These are phyloP conservation scores for Gymnogyps californianus DNA, from an alignment of 2,113 vertebrate genomes.

Conservation along the genomic window DNA sequence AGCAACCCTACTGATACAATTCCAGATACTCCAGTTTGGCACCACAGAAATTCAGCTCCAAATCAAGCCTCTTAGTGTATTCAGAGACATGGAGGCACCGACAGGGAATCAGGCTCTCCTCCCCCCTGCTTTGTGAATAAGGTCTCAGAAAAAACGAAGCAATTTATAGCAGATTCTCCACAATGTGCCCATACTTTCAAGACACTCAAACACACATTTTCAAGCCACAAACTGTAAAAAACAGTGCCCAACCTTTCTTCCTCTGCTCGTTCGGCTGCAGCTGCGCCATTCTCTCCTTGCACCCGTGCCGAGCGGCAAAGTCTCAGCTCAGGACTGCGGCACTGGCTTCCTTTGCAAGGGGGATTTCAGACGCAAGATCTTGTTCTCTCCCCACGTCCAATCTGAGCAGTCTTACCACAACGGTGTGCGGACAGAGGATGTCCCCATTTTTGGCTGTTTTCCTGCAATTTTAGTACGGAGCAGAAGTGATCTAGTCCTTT, in stretches of 20 bases:
- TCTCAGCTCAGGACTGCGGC: not conserved
- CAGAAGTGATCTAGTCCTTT: not conserved
- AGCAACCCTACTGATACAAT: not conserved
- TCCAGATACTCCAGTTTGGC: not conserved
- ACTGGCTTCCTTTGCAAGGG: not conserved
- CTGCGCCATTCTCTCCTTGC: rapidly evolving
- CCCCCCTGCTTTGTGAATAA: not conserved
- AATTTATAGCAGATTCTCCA: not conserved
- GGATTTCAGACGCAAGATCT: not conserved
- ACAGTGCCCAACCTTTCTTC: rapidly evolving
- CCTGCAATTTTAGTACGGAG: not conserved
- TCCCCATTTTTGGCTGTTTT: not conserved
- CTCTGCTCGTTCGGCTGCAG: not conserved
- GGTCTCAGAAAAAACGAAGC: not conserved
- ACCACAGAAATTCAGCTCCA: not conserved
- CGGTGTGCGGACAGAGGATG: not conserved
- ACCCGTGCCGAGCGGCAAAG: rapidly evolving
- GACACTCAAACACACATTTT: not conserved
- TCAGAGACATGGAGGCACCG: not conserved
- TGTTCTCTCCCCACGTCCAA: not conserved
- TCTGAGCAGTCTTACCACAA: not conserved
- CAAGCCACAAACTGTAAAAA: not conserved
- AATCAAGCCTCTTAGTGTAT: not conserved
- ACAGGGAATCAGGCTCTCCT: not conserved
- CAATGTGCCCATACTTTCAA: not conserved